Conservation (phyloP, 2,113 vertebrate genomes). For the Neodon shergylaensis region DNA sequence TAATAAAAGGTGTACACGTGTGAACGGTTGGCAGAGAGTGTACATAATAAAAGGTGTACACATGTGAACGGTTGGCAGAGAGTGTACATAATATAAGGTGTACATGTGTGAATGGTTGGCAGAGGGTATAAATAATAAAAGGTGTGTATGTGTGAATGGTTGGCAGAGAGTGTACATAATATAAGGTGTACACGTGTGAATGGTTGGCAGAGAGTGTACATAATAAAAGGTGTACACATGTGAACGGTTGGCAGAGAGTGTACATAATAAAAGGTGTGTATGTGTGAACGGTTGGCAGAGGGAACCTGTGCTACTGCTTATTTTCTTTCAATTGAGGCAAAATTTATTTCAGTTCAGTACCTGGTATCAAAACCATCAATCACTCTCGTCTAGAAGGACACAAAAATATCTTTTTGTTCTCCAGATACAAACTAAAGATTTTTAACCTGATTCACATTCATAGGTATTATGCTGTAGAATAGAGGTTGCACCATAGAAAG, state of each 20-base stretch:
- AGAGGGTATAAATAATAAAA: background rate
- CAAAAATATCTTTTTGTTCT: slow-evolving; percentile 8
- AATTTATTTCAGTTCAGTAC: slow-evolving; percentile 69
- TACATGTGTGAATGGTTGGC: background rate
- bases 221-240: background rate
- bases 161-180: background rate
- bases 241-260: background rate
- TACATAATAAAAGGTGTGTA: background rate
- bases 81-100: background rate
- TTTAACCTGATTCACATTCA: slow-evolving; percentile 33
- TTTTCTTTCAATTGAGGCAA: slow-evolving; percentile 64
- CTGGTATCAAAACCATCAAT: slow-evolving; percentile 58
- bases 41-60: background rate
- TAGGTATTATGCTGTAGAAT: background rate
- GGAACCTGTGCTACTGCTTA: background rate
- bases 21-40: background rate
- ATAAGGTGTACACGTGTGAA: background rate
- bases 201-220: too few species aligned
- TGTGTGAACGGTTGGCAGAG: background rate
- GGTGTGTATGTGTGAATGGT: background rate
- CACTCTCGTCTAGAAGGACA: slow-evolving; percentile 49
- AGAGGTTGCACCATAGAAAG: background rate
- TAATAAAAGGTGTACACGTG: background rate
- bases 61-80: background rate
- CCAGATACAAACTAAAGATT: slow-evolving; percentile 26